Base-by-base conservation (phyloP, 1,140 invertebrate species). In the Lepidurus arcticus region DNA sequence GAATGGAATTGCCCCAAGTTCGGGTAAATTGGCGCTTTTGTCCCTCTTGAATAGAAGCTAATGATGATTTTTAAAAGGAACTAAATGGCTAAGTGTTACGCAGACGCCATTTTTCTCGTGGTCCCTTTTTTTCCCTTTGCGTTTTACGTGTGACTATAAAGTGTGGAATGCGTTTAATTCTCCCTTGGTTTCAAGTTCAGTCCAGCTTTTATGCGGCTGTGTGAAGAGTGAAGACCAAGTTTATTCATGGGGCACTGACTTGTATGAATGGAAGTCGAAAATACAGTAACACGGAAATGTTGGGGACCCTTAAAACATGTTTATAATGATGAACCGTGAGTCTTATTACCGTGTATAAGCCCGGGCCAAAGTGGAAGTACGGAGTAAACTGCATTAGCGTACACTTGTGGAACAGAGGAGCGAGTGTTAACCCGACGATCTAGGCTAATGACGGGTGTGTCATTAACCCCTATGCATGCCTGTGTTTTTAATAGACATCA, bases 151-250 rank as follows among this genome's bases (percentile, higher is more conserved):
- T 65, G 53, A n/a, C 53, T 16, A 65, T 65, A 65, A 65, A 65
- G 53, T 65, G 53, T 65, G 53, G 53, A 65, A 65, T 65, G 53
- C 53, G 53, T 65, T 65, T 65, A 65, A n/a, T n/a, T 65, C 53
- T 65, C 53, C 53, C 53, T 21, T 65, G 16, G 53, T 65, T 65
- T 65, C 21, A 65, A 65, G 21, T 65, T 21, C 16, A 65, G 53
- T 21, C 53, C 53, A n/a, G 53, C 53, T 65, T 13, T 65, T 65
- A 21, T 65, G 53, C 21, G 53, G 53, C 21, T 21, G 21, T 65
- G 53, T 65, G 53, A 65, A 65, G 53, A 65, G 16, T n/a, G 16
- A 21, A 21, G 53, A 13, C 7, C 6, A 21, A 65, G 21, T 65
- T 65, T 65, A 65, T 65, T 34, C 53, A 65, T 65, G 53, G 53